Evolutionary conservation across 2,888 invertebrate species (phyloP), one percentile per base, ranked within the genome.

Genomic region (Eurois occulta): DNA sequence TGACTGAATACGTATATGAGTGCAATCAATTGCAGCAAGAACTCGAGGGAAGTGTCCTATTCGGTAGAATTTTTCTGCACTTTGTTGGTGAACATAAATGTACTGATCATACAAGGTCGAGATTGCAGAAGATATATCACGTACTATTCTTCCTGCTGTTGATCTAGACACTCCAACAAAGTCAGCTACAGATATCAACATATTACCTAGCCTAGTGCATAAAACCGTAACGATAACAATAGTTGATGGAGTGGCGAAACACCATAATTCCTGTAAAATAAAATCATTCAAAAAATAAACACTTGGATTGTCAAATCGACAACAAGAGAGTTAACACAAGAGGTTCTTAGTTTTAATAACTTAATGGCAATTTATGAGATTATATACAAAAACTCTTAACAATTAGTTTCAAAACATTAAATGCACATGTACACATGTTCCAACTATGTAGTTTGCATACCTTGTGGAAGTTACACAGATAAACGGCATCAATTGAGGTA

Each of bases 91-190:
- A 41, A 35, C 24, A 38, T 38, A 21, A 38, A 65, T 65, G 66
- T 80, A 60, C 48, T 28, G n/a, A n/a, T 55, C 55, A 55, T 55
- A 55, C n/a, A 55, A 55, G 55, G 24, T 2, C n/a, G 55, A 24
- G 55, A 55, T 55, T 55, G 55, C 55, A n/a, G 55, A 24, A n/a
- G n/a, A 55, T 55, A 55, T 55, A 52, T 52, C 52, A 11, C 55
- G 1, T n/a, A 55, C 55, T 55, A 55, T 55, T 55, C 55, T 24
- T n/a, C 55, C 55, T 2, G 55, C 55, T 55, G 55, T 55, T 55
- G 55, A 55, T 55, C 4, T 55, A 55, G 55, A 55, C n/a, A 55
- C 55, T n/a, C 55, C 55, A 55, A 55, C n/a, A 55, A 55, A 55
- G n/a, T 55, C 55, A 0, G 55, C 55, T n/a, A 55, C 55, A 55